Evolutionary conservation across 2,797 vertebrate genomes (phyloP).

Genomic region (Myiotriccus ornatus): DNA sequence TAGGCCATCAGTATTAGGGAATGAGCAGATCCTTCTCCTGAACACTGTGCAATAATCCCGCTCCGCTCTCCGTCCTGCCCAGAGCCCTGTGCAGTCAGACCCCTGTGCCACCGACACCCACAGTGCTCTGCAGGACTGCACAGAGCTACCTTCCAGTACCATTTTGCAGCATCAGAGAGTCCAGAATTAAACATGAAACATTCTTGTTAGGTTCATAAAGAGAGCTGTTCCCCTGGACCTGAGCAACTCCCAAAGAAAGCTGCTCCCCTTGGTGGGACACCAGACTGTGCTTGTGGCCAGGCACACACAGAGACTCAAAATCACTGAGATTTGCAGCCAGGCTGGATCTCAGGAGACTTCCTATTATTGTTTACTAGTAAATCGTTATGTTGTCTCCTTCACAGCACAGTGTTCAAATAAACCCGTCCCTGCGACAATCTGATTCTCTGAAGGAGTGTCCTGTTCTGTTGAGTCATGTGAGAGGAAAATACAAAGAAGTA

Average conservation of each 20-base stretch:
- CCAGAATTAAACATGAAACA: not conserved
- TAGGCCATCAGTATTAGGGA: not conserved
- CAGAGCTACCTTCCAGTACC: not conserved
- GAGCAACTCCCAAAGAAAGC: not conserved
- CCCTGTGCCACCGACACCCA: not conserved
- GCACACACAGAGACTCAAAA: not conserved
- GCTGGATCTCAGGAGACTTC: conserved; percentile 35
- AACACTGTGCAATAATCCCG: not conserved
- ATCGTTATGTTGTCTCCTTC: conserved; percentile 17
- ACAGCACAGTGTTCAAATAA: conserved; percentile 46
- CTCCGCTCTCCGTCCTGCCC: not conserved
- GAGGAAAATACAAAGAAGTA: conserved; percentile 40
- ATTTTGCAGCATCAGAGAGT: not conserved
- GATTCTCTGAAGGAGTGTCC: conserved; percentile 60
- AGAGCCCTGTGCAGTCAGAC: conserved; percentile 18
- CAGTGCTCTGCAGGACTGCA: not conserved
- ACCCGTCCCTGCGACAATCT: conserved; percentile 32
- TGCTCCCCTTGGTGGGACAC: not conserved
- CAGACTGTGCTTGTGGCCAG: not conserved
- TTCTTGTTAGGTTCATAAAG: not conserved
- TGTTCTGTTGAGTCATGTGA: conserved; percentile 52
- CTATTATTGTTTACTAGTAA: conserved; percentile 44
- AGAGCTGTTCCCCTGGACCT: not conserved
- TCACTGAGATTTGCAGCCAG: conserved; percentile 3
- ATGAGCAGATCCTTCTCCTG: not conserved